phyloP scores from a whole-genome alignment of 2,888 invertebrate species.

The Agrypnus murinus region DNA sequence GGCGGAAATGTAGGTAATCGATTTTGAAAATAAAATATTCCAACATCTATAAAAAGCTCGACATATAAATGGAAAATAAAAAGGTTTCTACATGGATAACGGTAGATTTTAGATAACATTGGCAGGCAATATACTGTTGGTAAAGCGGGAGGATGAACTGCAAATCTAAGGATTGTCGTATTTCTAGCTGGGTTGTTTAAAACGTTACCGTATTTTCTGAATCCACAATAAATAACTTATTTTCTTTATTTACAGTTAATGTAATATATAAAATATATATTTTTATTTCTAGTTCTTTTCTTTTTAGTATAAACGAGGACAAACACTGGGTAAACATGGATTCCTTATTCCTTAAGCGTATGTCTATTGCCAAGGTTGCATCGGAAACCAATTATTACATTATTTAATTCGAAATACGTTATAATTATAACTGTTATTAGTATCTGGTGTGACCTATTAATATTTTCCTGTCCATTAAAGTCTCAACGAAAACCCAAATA shows the following conservation, averaged over 20 bases:
- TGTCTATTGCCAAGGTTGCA: no score
- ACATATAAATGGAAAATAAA: slow-evolving; percentile 50
- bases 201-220: slow-evolving; percentile 20
- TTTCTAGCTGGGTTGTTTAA: slow-evolving; percentile 38
- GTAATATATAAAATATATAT: no score
- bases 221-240: slow-evolving; percentile 18
- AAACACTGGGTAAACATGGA: no score
- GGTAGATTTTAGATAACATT: slow-evolving; percentile 50
- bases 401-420: no score
- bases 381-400: no score
- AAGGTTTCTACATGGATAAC: slow-evolving; percentile 46
- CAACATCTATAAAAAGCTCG: slow-evolving; percentile 45
- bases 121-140: slow-evolving; percentile 49
- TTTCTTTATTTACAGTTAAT: neutral
- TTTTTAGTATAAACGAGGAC: no score
- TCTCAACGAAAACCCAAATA: no score
- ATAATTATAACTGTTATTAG: no score
- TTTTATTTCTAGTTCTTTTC: no score
- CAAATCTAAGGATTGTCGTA: slow-evolving; percentile 48
- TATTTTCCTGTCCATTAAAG: no score
- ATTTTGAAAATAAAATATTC: slow-evolving; percentile 48
- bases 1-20: slow-evolving; percentile 41
- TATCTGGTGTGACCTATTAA: no score
- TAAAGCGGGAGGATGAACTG: slow-evolving; percentile 49
- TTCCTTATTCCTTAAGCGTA: no score